phyloP scores from a whole-genome alignment of 2,113 vertebrate genomes.

The Scartelaos histophorus region DNA sequence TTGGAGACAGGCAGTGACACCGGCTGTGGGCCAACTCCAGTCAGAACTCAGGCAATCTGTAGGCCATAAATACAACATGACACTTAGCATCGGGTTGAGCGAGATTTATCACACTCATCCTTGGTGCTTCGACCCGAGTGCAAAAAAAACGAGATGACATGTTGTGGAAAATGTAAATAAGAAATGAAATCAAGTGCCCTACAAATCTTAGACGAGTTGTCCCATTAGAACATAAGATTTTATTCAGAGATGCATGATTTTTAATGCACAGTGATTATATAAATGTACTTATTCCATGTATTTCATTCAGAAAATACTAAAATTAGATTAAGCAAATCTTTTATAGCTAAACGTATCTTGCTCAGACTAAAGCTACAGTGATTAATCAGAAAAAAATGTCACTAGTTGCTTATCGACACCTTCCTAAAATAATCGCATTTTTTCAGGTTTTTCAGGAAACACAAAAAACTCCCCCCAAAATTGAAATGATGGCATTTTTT shows the following conservation, averaged over 20 bases:
- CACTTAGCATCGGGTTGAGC: constrained; percentile 55
- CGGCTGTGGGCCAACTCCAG: constrained; percentile 40
- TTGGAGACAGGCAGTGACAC: constrained; percentile 28
- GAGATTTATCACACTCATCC: constrained; percentile 64
- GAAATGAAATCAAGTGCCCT: not conserved
- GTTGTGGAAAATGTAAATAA: not conserved
- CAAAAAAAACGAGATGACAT: not conserved
- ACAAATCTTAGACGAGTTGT: not conserved
- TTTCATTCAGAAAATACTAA: not conserved
- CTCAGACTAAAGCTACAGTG: not conserved
- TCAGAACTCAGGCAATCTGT: constrained; percentile 65
- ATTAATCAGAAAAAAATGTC: too few relatives aligned
- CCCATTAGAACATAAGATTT: not conserved
- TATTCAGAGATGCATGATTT: not conserved
- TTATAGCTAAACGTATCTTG: not conserved
- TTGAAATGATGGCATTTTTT: too few relatives aligned
- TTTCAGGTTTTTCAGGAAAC: too few relatives aligned
- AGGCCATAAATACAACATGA: constrained; percentile 70
- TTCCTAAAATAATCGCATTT: too few relatives aligned
- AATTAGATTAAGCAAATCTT: not conserved
- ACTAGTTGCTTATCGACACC: too few relatives aligned
- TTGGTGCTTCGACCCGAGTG: constrained; percentile 40
- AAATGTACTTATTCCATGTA: too few relatives aligned
- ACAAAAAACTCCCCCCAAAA: too few relatives aligned
- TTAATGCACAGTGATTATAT: too few relatives aligned